Evolutionary conservation across 2,888 invertebrate genomes (phyloP), one percentile per base, ranked within the genome.

Genomic region (Allacma fusca): DNA sequence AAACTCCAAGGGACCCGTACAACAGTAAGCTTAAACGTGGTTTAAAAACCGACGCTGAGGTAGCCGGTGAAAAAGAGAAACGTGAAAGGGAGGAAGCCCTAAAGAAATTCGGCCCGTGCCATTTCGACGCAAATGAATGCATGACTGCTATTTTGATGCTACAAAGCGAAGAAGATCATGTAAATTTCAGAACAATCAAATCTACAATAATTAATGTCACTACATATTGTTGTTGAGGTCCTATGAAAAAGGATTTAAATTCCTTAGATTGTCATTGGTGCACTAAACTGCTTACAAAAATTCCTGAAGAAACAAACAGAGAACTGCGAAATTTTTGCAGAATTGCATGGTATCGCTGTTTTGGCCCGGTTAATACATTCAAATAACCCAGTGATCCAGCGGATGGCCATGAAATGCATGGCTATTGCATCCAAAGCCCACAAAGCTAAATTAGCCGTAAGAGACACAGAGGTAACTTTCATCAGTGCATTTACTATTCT

Each of bases 251-350:
- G n/a, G n/a, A n/a, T n/a, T n/a, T n/a, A n/a, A n/a, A n/a, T n/a
- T n/a, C n/a, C n/a, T n/a, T 23, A 82, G 82, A 72, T 83, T 68
- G 80, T 82, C 2, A 77, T 83, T 23, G 82, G 81, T 43, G 79
- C 81, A 23, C 65, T 83, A 23, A 81, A 82, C 50, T 81, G 79
- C 13, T 69, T 82, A 0, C 82, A 83, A 79, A 80, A 80, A 50
- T 83, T 81, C 69, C 78, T 76, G 67, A 82, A 80, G 34, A 80
- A 79, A 23, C 43, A 76, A 1, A 59, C 71, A 4, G 83, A 82
- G 23, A 82, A 83, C 44, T 78, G 79, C 57, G 77, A 80, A 26
- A 64, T 79, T 12, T 80, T 80, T 57, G 79, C 80, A 13, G 75
- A 80, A 12, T 28, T 83, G n/a, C 79, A 77, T 26, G 82, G 81